A percentile compares a stretch with the other conserved stretches of the same genome.
Evolutionary conservation across 1,140 invertebrate genomes (phyloP).

Genomic region (Cydia fagiglandana): DNA sequence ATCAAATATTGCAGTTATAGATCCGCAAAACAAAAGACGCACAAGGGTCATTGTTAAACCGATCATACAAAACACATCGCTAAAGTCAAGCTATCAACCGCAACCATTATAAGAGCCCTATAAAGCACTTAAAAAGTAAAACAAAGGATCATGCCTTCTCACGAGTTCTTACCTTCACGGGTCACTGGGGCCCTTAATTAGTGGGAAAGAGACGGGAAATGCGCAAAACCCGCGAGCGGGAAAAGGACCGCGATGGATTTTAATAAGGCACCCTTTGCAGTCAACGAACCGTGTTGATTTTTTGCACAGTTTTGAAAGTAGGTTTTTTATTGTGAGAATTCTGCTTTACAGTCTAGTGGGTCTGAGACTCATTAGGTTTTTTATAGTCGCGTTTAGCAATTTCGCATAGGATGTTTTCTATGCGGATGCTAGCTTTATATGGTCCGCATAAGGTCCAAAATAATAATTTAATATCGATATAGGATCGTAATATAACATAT

Average conservation of each 20-base stretch:
- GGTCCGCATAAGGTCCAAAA: neutral
- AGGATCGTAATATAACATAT: neutral
- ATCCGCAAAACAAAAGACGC: neutral
- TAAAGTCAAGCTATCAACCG: conserved; percentile 53
- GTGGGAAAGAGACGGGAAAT: conserved; percentile 48
- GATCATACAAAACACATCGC: conserved; percentile 36
- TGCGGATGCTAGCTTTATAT: neutral
- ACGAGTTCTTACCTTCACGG: conserved; percentile 63
- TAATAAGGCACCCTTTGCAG: conserved; percentile 64
- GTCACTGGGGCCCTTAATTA: conserved; percentile 73
- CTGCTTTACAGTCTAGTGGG: conserved; percentile 64
- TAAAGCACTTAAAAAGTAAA: conserved; percentile 61
- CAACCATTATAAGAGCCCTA: conserved; percentile 50
- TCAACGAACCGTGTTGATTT: conserved; percentile 62
- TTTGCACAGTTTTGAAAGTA: conserved; percentile 52
- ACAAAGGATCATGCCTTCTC: conserved; percentile 75
- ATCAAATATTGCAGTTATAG: neutral
- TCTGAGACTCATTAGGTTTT: conserved; percentile 32
- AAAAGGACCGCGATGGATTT: conserved; percentile 51
- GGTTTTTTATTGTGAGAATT: conserved; percentile 55
- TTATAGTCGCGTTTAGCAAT: conserved; percentile 2
- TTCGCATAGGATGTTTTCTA: neutral
- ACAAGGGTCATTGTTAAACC: neutral
- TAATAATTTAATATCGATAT: neutral
- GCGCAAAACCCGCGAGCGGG: conserved; percentile 34